Percentiles rank a stretch among this genome's conserved stretches.
These are phyloP conservation scores for Montipora efflorescens DNA, from an alignment of 64 coral and sea anemone species.

Conservation along the genomic window DNA sequence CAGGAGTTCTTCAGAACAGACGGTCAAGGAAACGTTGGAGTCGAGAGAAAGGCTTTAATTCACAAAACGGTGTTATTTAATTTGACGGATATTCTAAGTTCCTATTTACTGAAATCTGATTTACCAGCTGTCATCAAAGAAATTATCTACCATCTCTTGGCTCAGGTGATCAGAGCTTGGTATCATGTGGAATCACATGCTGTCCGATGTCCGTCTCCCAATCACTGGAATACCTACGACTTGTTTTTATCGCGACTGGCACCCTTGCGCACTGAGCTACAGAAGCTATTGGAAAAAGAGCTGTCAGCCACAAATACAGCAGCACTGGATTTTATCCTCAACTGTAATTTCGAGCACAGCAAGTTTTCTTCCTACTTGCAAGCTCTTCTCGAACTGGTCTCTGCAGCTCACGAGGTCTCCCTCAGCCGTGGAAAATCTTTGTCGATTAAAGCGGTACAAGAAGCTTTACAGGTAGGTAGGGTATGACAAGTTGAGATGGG, in stretches of 20 bases:
- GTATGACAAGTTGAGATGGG: too few species aligned
- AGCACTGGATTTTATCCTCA: conserved; percentile 91
- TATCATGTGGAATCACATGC: conserved; percentile 29
- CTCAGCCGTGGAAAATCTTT: conserved; percentile 25
- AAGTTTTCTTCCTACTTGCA: conserved; percentile 96
- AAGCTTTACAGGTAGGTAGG: conserved; percentile 28
- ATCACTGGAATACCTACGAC: conserved; percentile 21
- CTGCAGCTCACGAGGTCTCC: conserved; percentile 73
- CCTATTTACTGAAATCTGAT: conserved; percentile 72
- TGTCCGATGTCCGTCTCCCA: conserved; percentile 12
- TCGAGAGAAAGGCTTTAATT: conserved; percentile 16
- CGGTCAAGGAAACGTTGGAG: neutral
- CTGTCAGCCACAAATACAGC: conserved; percentile 80
- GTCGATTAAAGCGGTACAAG: conserved; percentile 1
- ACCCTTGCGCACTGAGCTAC: conserved; percentile 80
- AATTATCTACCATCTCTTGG: conserved; percentile 80
- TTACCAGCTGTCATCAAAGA: conserved; percentile 83
- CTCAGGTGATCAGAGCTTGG: conserved; percentile 71
- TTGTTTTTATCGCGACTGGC: conserved; percentile 67
- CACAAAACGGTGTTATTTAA: conserved; percentile 35
- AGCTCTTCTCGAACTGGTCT: conserved; percentile 83
- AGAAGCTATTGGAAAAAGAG: conserved; percentile 93
- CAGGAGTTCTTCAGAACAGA: neutral
- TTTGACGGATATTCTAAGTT: conserved; percentile 62
- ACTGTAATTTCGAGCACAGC: conserved; percentile 95